phyloP scores from a whole-genome alignment of 2,113 vertebrate species.

The Pomatorhinus ruficollis region DNA sequence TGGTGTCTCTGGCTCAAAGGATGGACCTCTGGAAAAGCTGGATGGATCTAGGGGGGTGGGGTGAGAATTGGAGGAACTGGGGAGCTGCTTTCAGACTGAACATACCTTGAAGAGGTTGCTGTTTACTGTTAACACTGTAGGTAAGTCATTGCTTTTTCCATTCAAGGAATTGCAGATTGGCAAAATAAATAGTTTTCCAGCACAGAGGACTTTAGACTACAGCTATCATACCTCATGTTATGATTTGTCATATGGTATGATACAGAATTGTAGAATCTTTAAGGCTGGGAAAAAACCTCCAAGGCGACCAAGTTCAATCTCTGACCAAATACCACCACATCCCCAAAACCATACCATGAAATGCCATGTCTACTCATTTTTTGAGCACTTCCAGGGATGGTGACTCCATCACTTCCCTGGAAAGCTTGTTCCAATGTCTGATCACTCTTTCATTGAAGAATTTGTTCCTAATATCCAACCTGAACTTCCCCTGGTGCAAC shows the following conservation, averaged over 20 bases:
- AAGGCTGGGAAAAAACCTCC: neutral
- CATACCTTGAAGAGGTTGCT: neutral
- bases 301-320: neutral
- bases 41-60: too few relatives aligned
- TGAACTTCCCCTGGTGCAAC: neutral
- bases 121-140: neutral
- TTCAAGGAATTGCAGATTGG: neutral
- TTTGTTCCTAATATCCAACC: neutral
- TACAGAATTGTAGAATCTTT: neutral
- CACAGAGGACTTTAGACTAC: neutral
- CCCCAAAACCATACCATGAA: neutral
- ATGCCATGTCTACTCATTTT: neutral
- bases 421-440: neutral
- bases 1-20: neutral
- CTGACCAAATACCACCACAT: neutral
- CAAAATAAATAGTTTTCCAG: neutral
- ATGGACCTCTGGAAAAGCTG: neutral
- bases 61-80: neutral
- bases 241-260: neutral
- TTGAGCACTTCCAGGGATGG: neutral
- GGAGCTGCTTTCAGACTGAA: neutral
- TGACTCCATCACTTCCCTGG: neutral
- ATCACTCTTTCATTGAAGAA: neutral
- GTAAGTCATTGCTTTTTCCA: neutral
- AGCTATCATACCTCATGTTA: neutral